These are phyloP conservation scores for Elmis aenea DNA, from an alignment of 2,888 invertebrate genomes.

Conservation along the genomic window DNA sequence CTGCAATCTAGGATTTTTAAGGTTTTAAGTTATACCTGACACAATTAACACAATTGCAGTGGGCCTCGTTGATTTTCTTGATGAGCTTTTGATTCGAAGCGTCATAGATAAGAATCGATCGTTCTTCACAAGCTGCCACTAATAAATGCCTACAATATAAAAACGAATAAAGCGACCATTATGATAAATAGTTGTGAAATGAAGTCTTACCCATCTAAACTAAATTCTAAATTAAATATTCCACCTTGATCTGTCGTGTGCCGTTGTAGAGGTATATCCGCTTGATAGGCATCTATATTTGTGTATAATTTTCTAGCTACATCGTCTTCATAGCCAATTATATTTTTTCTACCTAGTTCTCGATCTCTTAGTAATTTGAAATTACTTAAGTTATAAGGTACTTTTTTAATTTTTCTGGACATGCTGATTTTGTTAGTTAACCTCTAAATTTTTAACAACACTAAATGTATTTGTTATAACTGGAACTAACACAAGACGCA, in stretches of 20 bases:
- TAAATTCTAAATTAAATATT: conserved; percentile 85
- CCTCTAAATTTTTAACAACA: conserved; percentile 4
- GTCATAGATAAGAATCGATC: conserved; percentile 82
- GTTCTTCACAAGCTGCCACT: conserved; percentile 88
- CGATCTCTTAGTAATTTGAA: conserved; percentile 29
- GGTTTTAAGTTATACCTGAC: conserved; percentile 84
- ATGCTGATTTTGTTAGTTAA: conserved; percentile 33
- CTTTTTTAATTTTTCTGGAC: conserved; percentile 19
- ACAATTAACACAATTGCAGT: conserved; percentile 87
- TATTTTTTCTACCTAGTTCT: conserved; percentile 32
- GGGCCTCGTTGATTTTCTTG: conserved; percentile 73
- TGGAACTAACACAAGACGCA: too few species aligned
- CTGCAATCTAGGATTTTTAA: too few species aligned
- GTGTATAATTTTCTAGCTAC: conserved; percentile 38
- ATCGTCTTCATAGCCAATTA: conserved; percentile 35
- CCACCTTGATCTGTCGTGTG: conserved; percentile 53
- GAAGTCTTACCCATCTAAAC: conserved; percentile 82
- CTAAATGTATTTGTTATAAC: too few species aligned
- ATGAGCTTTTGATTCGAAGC: conserved; percentile 73
- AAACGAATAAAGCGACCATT: conserved; percentile 27
- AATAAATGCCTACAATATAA: conserved; percentile 63
- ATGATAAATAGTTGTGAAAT: too few species aligned
- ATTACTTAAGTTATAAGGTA: conserved; percentile 23
- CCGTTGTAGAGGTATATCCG: conserved; percentile 19
- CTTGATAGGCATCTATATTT: conserved; percentile 32